These are phyloP conservation scores for Pandemis cinnamomeana DNA, from an alignment of 2,888 invertebrate genomes.

Conservation along the genomic window DNA sequence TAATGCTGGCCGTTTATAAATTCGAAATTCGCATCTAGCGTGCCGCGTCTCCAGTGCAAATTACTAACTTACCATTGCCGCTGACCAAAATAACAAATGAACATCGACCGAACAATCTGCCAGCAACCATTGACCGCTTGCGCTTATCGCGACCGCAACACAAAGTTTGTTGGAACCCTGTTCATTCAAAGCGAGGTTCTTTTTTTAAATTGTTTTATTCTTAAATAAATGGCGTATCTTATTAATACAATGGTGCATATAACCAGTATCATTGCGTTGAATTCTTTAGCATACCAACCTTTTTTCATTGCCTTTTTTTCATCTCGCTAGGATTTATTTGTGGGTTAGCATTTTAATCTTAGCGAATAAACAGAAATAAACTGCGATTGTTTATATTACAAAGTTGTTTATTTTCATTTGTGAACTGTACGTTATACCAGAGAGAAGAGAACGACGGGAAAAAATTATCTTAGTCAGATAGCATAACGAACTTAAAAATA, in stretches of 20 bases:
- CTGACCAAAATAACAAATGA: conserved; percentile 27
- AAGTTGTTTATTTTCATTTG: too few relatives aligned
- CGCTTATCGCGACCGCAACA: conserved; percentile 10
- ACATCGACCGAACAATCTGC: conserved; percentile 5
- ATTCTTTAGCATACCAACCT: conserved; percentile 34
- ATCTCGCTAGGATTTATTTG: conserved; percentile 30
- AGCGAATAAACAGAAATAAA: conserved; percentile 1
- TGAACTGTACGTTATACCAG: too few relatives aligned
- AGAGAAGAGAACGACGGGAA: too few relatives aligned
- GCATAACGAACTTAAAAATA: too few relatives aligned
- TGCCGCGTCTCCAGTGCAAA: background rate
- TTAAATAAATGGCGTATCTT: conserved; percentile 38
- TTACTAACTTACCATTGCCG: conserved; percentile 28
- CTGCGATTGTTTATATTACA: too few relatives aligned
- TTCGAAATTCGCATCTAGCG: conserved; percentile 14
- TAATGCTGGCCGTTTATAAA: conserved; percentile 3
- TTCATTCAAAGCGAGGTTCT: conserved; percentile 28
- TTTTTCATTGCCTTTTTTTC: conserved; percentile 36
- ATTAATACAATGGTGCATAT: conserved; percentile 39
- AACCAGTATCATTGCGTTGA: conserved; percentile 38
- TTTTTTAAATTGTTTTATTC: conserved; percentile 16
- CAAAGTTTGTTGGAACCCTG: conserved; percentile 25
- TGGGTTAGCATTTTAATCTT: conserved; percentile 4
- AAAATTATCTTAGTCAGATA: too few relatives aligned
- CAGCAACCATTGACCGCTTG: conserved; percentile 4